Conservation (phyloP, 37 sponge, comb jelly and placozoan genomes). For the Haliclona indistincta region DNA sequence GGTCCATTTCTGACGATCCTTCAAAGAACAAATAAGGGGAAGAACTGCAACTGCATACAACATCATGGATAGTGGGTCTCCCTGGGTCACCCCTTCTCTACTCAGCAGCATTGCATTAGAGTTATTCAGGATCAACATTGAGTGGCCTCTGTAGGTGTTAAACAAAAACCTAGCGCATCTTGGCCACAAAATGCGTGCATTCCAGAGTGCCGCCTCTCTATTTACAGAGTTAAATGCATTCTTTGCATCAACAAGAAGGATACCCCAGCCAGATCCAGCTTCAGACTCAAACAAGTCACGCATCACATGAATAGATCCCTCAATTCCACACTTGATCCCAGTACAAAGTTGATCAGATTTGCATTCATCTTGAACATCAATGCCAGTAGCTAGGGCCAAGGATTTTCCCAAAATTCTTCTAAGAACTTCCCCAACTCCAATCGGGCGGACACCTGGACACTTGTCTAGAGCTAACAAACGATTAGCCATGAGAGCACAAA, state of each 20-base stretch:
- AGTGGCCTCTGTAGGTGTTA: neutral
- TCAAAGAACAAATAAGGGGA: slow-evolving; percentile 16
- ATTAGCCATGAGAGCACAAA: slow-evolving; percentile 7
- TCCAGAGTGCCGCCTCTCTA: slow-evolving; percentile 16
- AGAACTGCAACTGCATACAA: slow-evolving; percentile 19
- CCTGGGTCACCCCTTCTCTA: slow-evolving; percentile 49
- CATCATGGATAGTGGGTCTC: slow-evolving; percentile 37
- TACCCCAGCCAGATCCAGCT: neutral
- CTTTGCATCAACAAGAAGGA: neutral
- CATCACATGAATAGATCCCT: slow-evolving; percentile 26
- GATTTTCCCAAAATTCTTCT: slow-evolving; percentile 36
- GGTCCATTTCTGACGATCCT: neutral
- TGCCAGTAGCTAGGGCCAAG: neutral
- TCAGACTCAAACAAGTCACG: slow-evolving; percentile 12
- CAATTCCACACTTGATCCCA: slow-evolving; percentile 17
- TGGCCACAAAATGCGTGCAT: slow-evolving; percentile 6
- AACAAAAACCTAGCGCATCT: slow-evolving; percentile 13
- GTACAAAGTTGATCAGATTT: slow-evolving; percentile 26
- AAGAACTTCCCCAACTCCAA: slow-evolving; percentile 21
- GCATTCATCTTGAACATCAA: slow-evolving; percentile 15
- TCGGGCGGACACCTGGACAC: slow-evolving; percentile 29
- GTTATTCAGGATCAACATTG: neutral
- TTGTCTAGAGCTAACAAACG: slow-evolving; percentile 24
- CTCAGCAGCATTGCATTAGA: slow-evolving; percentile 7
- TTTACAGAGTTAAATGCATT: slow-evolving; percentile 25